phyloP scores from a whole-genome alignment of 2,888 invertebrate genomes.

The Eupithecia subumbrata region DNA sequence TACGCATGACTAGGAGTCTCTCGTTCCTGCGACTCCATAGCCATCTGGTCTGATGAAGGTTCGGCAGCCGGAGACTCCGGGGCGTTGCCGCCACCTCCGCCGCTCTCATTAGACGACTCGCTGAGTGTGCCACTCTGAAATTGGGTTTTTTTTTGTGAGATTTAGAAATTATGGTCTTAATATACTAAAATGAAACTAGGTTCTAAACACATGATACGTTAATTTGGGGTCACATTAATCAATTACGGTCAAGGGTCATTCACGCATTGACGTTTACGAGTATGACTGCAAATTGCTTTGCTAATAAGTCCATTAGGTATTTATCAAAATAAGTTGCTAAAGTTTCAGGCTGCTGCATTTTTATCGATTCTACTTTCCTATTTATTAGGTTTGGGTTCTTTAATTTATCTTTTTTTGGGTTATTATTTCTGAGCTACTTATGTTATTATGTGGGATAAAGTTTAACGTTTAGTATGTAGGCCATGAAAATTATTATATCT shows the following conservation, averaged over 20 bases:
- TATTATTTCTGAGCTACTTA: background rate
- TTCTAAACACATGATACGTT: background rate
- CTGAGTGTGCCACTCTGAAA: slow-evolving; percentile 73
- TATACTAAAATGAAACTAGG: background rate
- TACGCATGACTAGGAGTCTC: slow-evolving; percentile 82
- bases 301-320: background rate
- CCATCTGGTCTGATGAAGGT: slow-evolving; percentile 86
- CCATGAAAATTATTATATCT: background rate
- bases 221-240: background rate
- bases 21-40: slow-evolving; percentile 88
- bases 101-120: slow-evolving; percentile 78
- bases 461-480: background rate
- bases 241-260: background rate
- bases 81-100: slow-evolving; percentile 81
- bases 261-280: background rate
- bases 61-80: slow-evolving; percentile 80
- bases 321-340: background rate
- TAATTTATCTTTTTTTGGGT: background rate
- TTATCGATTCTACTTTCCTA: too few relatives aligned
- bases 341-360: background rate
- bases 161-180: background rate
- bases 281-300: background rate
- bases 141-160: background rate
- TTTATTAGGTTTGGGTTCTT: background rate
- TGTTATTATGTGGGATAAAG: background rate